Base-by-base conservation (phyloP, 2,113 vertebrate genomes). In the Globicephala melas region DNA sequence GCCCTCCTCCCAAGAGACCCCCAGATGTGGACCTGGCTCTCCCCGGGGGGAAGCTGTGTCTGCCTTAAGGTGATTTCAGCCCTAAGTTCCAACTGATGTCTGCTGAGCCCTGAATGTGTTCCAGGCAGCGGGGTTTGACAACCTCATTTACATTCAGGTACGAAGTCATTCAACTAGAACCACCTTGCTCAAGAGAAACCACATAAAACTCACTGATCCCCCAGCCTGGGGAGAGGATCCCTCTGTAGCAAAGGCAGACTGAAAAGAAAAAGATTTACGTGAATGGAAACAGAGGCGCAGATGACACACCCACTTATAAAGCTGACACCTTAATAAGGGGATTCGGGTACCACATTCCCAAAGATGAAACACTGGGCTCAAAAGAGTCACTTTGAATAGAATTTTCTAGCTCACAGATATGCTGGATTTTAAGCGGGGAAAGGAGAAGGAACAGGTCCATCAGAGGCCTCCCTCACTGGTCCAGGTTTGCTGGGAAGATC, bases 311-410 rank as follows among this genome's bases (percentile, higher is more conserved):
- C 55, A 55, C 79, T 73, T 77, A 79, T 9, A 71, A 90, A 91
- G 68, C 55, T 60, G 81, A 60, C 53, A n/a, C 23, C 6, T 21
- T 76, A 53, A 73, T 73, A 83, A 73, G 5, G 20, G 60, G 44
- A 91, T 41, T 44, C 28, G 5, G 25, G 33, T 10, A n/a, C 67
- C 55, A n/a, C 17, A 87, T 65, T 67, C 62, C 23, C n/a, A 25
- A 70, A 55, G 68, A 71, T 55, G 71, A 77, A 79, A 83, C 79
- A 67, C 28, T 41, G 80, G 63, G 33, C 60, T 88, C 70, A 89
- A 55, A 5, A 50, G 55, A 60, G 55, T 80, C 62, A n/a, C n/a
- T 87, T 8, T 71, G 62, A 95, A 50, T 31, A n/a, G 47, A 65
- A 68, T 36, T 11, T 33, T 58, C 38, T 18, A 62, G 47, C 31